phyloP scores from a whole-genome alignment of 2,888 invertebrate genomes.

The Teleogryllus oceanicus region DNA sequence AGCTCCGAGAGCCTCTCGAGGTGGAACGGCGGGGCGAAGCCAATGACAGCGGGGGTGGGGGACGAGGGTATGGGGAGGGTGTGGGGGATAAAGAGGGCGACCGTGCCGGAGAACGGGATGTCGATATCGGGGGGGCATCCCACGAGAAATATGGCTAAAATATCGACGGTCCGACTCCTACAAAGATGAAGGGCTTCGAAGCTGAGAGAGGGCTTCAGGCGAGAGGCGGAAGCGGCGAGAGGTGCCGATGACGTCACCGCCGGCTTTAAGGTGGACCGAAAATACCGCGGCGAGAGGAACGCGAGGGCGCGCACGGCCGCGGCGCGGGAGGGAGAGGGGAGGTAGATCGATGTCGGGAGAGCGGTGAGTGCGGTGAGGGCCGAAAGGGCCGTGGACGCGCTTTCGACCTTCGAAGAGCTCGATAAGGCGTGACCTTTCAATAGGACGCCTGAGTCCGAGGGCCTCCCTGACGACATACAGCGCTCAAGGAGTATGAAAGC shows the following conservation, averaged over 20 bases:
- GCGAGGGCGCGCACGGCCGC: no score
- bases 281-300: no score
- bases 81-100: not conserved
- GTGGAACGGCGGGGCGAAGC: not conserved
- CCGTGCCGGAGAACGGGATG: not conserved
- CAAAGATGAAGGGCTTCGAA: not conserved
- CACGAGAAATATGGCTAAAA: not conserved
- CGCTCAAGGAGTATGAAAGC: no score
- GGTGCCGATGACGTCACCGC: not conserved
- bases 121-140: constrained; percentile 11
- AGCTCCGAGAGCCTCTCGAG: not conserved
- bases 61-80: not conserved
- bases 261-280: not conserved
- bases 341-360: no score
- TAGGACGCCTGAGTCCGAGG: no score
- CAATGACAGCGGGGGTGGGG: not conserved
- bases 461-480: no score
- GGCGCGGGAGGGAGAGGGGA: no score
- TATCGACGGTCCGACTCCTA: not conserved
- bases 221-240: not conserved
- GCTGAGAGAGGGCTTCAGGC: not conserved
- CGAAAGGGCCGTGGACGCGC: no score
- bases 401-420: no score
- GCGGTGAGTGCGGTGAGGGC: no score
- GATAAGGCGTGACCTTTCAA: no score